These are phyloP conservation scores for Gryllus longicercus DNA, from an alignment of 2,888 invertebrate species.

Conservation along the genomic window DNA sequence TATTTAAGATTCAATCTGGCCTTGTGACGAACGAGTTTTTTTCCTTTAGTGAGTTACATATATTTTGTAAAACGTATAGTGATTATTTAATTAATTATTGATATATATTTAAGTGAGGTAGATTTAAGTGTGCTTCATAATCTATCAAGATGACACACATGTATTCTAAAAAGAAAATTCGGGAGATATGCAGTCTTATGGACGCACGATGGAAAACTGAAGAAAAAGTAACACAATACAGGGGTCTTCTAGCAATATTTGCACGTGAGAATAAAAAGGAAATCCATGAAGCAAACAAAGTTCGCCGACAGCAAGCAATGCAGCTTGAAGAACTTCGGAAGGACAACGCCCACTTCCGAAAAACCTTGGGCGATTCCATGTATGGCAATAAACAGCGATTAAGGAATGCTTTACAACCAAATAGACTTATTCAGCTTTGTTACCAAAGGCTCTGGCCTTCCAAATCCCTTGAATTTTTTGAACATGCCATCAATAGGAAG, in stretches of 20 bases:
- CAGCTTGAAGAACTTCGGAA: slow-evolving; percentile 18
- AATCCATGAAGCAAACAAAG: neutral
- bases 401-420: neutral
- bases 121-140: neutral
- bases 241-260: neutral
- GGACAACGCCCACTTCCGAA: neutral
- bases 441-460: neutral
- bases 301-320: neutral
- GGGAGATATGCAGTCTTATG: neutral
- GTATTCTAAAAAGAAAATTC: neutral
- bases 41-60: no score
- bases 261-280: neutral
- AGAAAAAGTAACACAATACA: neutral
- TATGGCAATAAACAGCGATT: slow-evolving; percentile 11
- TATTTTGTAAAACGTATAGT: no score
- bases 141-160: no score
- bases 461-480: neutral
- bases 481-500: neutral
- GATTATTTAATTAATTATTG: no score
- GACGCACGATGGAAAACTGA: neutral
- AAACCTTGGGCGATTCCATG: neutral
- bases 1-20: no score
- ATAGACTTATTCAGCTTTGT: neutral
- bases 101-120: neutral
- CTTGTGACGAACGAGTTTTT: no score